Evolutionary conservation across 2,888 invertebrate species (phyloP), one percentile per base, ranked within the genome.

Genomic region (Eristalis intricaria): DNA sequence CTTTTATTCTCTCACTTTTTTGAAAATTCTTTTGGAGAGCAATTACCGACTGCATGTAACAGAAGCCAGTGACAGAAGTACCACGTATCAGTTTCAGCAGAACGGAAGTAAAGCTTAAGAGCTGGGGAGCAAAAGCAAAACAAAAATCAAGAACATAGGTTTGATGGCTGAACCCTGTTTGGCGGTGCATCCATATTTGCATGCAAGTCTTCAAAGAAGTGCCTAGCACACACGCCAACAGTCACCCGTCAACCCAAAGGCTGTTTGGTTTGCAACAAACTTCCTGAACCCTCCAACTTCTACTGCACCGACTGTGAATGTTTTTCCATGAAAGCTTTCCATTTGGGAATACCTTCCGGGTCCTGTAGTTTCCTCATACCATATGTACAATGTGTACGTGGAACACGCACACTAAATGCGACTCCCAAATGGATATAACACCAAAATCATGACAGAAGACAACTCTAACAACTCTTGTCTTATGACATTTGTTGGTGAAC

Each of bases 231-330:
- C 19, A 50, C 50, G 50, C 50, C 50, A 50, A 50, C 50, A 50
- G 8, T 50, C 8, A 43, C 50, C 50, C 64, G 75, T 61, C 79
- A 76, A 75, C 75, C 80, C 43, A 71, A 76, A 84, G 84, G 80
- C 75, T 84, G 84, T 84, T 84, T 84, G 74, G 79, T 84, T 84
- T 80, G 84, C 66, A 84, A 84, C 84, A 84, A 84, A 84, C 84
- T 84, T 84, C 80, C 80, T 80, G 70, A 84, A 84, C 74, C 50
- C 70, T 71, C 75, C 75, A 80, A 84, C 80, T 80, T 80, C 74
- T 64, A 65, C 64, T 70, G 74, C 61, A 50, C 74, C 69, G 71
- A 84, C 75, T 50, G 50, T 84, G 75, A 70, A 84, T 61, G 70
- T 70, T 70, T 58, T 70, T 38, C 77, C 70, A 70, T 63, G 50